Evolutionary conservation across 1,140 invertebrate genomes (phyloP).

Genomic region (Bombus haemorrhoidalis): DNA sequence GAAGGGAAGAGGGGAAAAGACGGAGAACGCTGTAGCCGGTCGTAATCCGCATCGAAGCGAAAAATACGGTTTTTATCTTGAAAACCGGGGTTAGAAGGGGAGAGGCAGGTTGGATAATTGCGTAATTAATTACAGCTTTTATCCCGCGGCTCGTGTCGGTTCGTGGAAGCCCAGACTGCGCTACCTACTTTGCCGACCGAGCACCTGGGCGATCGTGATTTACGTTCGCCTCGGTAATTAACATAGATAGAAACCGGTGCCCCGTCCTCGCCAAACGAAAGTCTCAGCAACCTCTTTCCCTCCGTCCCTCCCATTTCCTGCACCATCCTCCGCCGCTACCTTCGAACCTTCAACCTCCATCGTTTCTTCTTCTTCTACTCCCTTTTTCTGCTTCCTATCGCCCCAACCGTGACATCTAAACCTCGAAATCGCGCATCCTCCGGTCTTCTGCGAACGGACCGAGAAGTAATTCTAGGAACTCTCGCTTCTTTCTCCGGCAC

Average conservation of each 20-base stretch:
- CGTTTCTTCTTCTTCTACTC: constrained; percentile 31
- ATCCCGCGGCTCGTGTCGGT: constrained; percentile 60
- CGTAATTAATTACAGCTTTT: constrained; percentile 79
- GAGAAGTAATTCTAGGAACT: constrained; percentile 43
- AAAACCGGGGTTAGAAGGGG: constrained; percentile 28
- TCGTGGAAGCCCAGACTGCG: constrained; percentile 50
- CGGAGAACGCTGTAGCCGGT: constrained; percentile 35
- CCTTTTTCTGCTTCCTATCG: constrained; percentile 52
- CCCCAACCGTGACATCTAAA: constrained; percentile 54
- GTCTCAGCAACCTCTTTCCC: constrained; percentile 9
- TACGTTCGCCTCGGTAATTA: constrained; percentile 70
- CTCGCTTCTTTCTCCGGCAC: not conserved
- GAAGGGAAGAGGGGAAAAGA: not conserved
- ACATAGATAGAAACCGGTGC: constrained; percentile 70
- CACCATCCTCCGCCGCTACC: constrained; percentile 7
- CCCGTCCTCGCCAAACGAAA: constrained; percentile 12
- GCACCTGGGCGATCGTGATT: constrained; percentile 72
- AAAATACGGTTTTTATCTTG: constrained; percentile 79
- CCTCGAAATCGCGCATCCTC: constrained; percentile 32
- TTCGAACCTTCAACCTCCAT: not conserved
- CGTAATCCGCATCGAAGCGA: constrained; percentile 77
- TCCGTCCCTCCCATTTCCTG: not conserved
- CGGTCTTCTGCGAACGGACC: constrained; percentile 24
- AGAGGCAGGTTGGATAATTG: constrained; percentile 71
- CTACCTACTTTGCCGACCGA: constrained; percentile 62